Conservation (phyloP, 2,797 vertebrate species). For the Sebastes oblongus region DNA sequence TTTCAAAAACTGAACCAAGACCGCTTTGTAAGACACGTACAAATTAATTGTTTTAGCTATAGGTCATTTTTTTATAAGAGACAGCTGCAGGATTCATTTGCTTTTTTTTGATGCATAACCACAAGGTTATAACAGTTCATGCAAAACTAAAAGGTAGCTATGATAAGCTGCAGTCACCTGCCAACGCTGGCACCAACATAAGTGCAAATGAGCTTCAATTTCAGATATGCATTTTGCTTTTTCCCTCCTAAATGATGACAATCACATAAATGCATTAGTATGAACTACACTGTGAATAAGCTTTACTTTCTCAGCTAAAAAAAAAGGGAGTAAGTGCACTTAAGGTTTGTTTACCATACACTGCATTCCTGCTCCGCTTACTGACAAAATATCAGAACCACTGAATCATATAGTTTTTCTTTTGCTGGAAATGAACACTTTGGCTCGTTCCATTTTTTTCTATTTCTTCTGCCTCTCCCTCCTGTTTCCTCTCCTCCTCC, state of each 20-base stretch:
- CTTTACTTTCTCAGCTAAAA: neutral
- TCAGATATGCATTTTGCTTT: neutral
- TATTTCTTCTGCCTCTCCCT: neutral
- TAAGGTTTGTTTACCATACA: neutral
- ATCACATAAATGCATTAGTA: neutral
- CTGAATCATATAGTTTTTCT: constrained; percentile 28
- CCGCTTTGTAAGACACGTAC: neutral
- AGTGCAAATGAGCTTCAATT: neutral
- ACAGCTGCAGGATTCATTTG: neutral
- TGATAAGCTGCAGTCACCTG: neutral
- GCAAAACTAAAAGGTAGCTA: neutral
- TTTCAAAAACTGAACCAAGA: neutral
- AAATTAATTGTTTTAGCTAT: neutral
- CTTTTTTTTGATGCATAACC: neutral
- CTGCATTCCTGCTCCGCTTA: neutral
- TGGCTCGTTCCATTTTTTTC: neutral
- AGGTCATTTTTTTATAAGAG: neutral
- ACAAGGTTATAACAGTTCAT: neutral
- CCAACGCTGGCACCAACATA: neutral
- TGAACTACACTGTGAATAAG: neutral
- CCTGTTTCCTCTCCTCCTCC: neutral
- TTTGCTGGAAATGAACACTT: constrained; percentile 16
- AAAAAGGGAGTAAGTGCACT: neutral
- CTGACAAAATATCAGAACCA: neutral
- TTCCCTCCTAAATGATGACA: neutral